Base-by-base conservation (phyloP, 1,140 invertebrate genomes). In the Stenopsyche tienmushanensis region DNA sequence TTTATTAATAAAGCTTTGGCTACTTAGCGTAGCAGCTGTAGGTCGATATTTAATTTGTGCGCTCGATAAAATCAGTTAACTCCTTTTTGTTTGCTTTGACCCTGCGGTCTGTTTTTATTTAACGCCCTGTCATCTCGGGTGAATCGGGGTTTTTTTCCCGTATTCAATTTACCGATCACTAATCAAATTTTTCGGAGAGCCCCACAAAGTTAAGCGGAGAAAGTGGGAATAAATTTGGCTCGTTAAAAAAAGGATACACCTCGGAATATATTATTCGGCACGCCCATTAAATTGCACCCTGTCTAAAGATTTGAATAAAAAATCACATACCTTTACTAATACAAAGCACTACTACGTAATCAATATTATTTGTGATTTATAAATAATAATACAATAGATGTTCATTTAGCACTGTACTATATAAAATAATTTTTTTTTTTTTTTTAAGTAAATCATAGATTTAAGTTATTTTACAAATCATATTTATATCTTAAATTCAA, bases 31-130 rank as follows among this genome's bases (percentile, higher is more conserved):
- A 20, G 57, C 57, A 60, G 57, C 42, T 60, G 57, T 47, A 18
- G 39, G 34, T 26, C 24, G 42, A 60, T 60, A 60, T 60, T 60
- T 41, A 60, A 60, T 60, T 60, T 60, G 57, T 57, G 13, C 9
- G 34, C 15, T 57, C 62, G 67, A 69, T 69, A 69, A 69, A 49
- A 69, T 69, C 67, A 50, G 63, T 69, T 66, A 66, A 55, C 59
- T 50, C 67, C 63, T 34, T 65, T 65, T 69, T 64, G 65, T 69
- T 64, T 50, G 39, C 42, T 23, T 45, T 58, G 41, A 13, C 52
- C 52, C 25, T 42, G 21, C 57, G 29, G 24, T 1, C 42, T 44
- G 21, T 60, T 45, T 60, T 34, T 34, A 55, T 55, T 69, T 65
- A 69, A 49, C 59, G 63, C 67, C 63, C 18, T 69, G 65, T 69